Evolutionary conservation across 2,797 vertebrate genomes (phyloP).

Genomic region (Parauchenoglanis punctatus): DNA sequence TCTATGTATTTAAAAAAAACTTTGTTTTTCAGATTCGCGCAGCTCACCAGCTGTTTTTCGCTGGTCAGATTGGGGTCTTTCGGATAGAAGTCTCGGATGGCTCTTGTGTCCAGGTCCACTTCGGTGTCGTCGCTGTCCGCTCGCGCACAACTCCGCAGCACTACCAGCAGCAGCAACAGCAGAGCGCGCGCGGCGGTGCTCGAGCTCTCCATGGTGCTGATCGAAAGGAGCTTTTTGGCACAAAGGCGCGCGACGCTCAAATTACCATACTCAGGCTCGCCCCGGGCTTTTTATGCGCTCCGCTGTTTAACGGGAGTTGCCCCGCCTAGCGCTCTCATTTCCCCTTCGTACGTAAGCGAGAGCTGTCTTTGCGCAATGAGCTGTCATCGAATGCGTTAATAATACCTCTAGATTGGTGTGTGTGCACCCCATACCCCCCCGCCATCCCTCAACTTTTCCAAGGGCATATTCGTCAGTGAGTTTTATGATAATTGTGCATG

Average conservation of each 20-base stretch:
- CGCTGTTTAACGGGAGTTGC: constrained; percentile 50
- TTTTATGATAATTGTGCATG: not conserved
- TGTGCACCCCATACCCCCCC: not conserved
- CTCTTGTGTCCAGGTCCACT: constrained; percentile 71
- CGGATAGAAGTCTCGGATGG: constrained; percentile 70
- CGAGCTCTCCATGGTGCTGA: constrained; percentile 70
- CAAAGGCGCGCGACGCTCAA: constrained; percentile 32
- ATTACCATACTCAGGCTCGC: constrained; percentile 31
- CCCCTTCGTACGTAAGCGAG: constrained; percentile 58
- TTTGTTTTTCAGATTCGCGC: not conserved
- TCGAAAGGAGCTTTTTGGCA: constrained; percentile 14
- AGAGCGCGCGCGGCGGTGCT: constrained; percentile 66
- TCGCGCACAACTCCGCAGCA: constrained; percentile 60
- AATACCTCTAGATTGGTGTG: constrained; percentile 35
- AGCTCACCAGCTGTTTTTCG: constrained; percentile 73
- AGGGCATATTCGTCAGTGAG: constrained; percentile 8
- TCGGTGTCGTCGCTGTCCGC: constrained; percentile 52
- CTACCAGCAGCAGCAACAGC: constrained; percentile 70
- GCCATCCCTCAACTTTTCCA: not conserved
- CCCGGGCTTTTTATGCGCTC: constrained; percentile 55
- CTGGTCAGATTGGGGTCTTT: constrained; percentile 72
- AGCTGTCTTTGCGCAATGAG: constrained; percentile 56
- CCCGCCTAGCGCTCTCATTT: constrained; percentile 59
- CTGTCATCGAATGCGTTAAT: constrained; percentile 51
- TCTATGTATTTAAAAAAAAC: not conserved